A percentile compares a stretch with the other conserved stretches of the same genome.
Conservation (phyloP, 2,113 vertebrate species). For the Noctilio leporinus region DNA sequence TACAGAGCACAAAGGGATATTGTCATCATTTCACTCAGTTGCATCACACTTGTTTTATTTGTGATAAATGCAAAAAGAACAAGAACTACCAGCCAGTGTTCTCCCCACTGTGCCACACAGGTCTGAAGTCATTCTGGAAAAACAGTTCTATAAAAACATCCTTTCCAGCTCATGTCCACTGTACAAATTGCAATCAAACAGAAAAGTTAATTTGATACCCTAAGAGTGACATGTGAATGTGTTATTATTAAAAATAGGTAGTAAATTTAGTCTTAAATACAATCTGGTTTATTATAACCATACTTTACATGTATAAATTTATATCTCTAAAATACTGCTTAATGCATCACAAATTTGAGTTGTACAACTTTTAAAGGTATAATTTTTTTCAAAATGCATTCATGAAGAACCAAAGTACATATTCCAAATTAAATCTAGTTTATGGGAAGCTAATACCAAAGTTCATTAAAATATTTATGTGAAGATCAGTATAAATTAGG, state of each 20-base stretch:
- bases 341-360: slow-evolving; percentile 31
- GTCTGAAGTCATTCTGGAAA: not conserved
- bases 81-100: not conserved
- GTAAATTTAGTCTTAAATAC: slow-evolving; percentile 33
- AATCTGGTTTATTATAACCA: slow-evolving; percentile 29
- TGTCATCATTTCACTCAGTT: not conserved
- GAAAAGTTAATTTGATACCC: not conserved
- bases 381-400: not conserved
- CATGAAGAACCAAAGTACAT: slow-evolving; percentile 14
- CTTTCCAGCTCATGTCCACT: not conserved
- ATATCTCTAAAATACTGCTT: slow-evolving; percentile 40
- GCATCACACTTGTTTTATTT: not conserved
- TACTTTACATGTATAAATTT: slow-evolving; percentile 19
- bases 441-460: slow-evolving; percentile 11
- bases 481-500: not conserved
- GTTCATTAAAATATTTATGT: slow-evolving; percentile 2
- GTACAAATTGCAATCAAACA: slow-evolving; percentile 26
- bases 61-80: not conserved
- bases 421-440: slow-evolving; percentile 5
- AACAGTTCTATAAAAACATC: slow-evolving; percentile 1
- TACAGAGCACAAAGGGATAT: not conserved
- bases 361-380: not conserved
- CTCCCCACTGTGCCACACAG: not conserved
- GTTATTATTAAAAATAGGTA: not conserved
- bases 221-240: slow-evolving; percentile 33